Conservation (phyloP, 2,888 invertebrate species). For the Clunio marinus region DNA sequence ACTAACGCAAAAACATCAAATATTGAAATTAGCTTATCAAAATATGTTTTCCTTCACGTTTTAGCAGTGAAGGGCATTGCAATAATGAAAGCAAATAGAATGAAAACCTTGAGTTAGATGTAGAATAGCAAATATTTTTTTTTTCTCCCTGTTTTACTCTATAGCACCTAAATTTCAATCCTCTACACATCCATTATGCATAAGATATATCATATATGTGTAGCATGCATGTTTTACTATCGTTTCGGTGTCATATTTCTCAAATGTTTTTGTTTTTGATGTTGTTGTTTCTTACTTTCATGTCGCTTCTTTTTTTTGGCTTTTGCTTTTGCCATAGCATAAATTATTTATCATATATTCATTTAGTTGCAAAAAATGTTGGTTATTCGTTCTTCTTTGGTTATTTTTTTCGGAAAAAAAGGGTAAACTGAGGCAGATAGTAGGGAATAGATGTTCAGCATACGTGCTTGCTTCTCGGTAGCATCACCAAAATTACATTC, state of each 20-base stretch:
- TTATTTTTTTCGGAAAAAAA: not conserved
- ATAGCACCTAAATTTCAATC: conserved; percentile 19
- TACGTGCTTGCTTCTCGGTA: not conserved
- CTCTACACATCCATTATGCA: conserved; percentile 31
- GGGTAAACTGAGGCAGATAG: not conserved
- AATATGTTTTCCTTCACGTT: not conserved
- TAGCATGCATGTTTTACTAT: conserved; percentile 35
- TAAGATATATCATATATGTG: conserved; percentile 18
- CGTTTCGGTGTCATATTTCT: conserved; percentile 31
- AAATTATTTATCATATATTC: conserved; percentile 26
- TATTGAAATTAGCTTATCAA: conserved; percentile 5
- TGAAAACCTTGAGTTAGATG: not conserved
- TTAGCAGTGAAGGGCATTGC: not conserved
- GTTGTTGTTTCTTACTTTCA: not conserved
- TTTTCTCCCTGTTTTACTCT: too few relatives aligned
- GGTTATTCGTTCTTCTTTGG: too few relatives aligned
- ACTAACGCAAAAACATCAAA: not conserved
- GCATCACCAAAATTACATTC: not conserved
- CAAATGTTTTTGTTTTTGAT: conserved; percentile 35
- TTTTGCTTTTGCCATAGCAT: conserved; percentile 24
- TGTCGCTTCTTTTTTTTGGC: too few relatives aligned
- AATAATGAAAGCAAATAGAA: not conserved
- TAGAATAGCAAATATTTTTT: not conserved
- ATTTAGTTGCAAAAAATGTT: not conserved
- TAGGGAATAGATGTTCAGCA: not conserved